Percentiles rank a stretch among this genome's conserved stretches.
Evolutionary conservation across 2,797 vertebrate species (phyloP).

Genomic region (Bovichtus variegatus): DNA sequence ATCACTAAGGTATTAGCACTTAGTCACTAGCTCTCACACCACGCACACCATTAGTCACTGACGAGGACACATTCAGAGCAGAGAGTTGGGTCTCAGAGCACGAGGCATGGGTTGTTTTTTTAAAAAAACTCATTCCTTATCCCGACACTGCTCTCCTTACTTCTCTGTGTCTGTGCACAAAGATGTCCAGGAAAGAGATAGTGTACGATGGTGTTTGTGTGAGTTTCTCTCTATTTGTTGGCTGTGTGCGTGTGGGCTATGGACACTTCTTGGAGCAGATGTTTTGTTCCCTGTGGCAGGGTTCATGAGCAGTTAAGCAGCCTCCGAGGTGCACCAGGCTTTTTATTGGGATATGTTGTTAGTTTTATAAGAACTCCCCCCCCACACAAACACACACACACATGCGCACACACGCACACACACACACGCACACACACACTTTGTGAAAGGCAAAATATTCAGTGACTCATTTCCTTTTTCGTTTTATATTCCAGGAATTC

Average conservation of each 20-base stretch:
- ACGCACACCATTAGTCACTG: conserved; percentile 63
- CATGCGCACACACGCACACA: not conserved
- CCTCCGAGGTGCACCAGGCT: conserved; percentile 30
- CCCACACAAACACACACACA: not conserved
- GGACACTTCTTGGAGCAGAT: conserved; percentile 62
- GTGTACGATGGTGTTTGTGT: conserved; percentile 30
- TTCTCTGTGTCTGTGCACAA: conserved; percentile 29
- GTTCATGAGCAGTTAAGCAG: conserved; percentile 65
- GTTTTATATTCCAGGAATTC: conserved; percentile 71
- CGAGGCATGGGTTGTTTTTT: conserved; percentile 41
- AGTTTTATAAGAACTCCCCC: conserved; percentile 45
- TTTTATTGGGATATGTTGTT: conserved; percentile 60
- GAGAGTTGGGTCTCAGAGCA: conserved; percentile 47
- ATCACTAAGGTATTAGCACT: conserved; percentile 52
- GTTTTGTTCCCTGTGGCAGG: conserved; percentile 48
- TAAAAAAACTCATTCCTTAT: conserved; percentile 47
- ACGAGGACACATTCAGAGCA: conserved; percentile 53
- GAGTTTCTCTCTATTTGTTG: conserved; percentile 32
- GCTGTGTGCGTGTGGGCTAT: conserved; percentile 16
- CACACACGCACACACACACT: not conserved
- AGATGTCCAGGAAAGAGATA: conserved; percentile 21
- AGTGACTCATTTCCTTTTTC: conserved; percentile 77
- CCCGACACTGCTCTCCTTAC: conserved; percentile 54
- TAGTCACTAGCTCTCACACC: conserved; percentile 59
- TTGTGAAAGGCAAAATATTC: conserved; percentile 52